Percentiles rank a stretch among this genome's conserved stretches.
Evolutionary conservation across 2,113 vertebrate genomes (phyloP).

Genomic region (Emydura subglobosa): DNA sequence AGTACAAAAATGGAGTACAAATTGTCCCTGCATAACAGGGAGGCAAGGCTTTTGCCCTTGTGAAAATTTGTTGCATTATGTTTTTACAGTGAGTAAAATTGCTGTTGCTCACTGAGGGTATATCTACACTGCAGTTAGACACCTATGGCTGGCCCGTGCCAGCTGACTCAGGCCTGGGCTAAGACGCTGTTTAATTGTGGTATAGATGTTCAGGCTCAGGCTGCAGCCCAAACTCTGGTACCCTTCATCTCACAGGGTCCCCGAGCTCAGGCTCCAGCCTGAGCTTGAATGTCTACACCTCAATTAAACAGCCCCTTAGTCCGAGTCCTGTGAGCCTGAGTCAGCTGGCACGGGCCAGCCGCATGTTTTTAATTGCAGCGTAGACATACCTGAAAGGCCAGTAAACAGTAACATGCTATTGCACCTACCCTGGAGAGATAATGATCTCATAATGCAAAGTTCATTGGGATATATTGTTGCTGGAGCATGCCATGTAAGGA

Average conservation of each 20-base stretch:
- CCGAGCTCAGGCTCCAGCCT: neutral
- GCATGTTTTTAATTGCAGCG: neutral
- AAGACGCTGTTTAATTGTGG: neutral
- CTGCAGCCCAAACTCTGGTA: neutral
- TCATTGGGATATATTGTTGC: constrained; percentile 55
- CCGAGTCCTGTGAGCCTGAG: neutral
- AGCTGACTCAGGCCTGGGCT: neutral
- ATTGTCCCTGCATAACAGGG: neutral
- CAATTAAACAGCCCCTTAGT: neutral
- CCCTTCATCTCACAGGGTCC: neutral
- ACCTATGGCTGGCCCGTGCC: neutral
- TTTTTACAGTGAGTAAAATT: neutral
- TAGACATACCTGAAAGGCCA: constrained; percentile 15
- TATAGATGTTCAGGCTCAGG: neutral
- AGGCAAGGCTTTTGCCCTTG: neutral
- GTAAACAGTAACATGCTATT: neutral
- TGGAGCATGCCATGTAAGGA: constrained; percentile 55
- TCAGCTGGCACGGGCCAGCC: neutral
- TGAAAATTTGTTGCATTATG: constrained; percentile 3
- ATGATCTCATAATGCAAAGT: constrained; percentile 59
- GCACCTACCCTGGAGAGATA: neutral
- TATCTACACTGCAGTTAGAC: neutral
- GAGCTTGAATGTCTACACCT: neutral
- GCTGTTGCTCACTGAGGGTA: neutral
- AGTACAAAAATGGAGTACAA: neutral